Evolutionary conservation across 2,797 vertebrate species (phyloP).

Genomic region (Salmo trutta): DNA sequence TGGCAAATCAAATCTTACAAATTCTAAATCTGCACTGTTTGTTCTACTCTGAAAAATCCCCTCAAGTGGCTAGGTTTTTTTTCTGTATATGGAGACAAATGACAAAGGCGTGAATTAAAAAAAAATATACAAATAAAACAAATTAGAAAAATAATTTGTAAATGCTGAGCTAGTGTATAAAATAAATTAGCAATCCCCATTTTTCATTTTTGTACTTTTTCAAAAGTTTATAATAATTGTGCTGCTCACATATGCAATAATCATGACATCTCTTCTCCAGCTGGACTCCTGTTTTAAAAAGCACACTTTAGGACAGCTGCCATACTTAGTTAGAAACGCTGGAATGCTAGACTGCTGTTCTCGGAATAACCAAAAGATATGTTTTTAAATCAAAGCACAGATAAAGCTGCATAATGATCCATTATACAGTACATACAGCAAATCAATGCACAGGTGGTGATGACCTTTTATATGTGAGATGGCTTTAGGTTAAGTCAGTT

Average conservation of each 20-base stretch:
- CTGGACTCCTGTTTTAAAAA: slow-evolving; percentile 53
- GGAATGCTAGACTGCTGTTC: slow-evolving; percentile 59
- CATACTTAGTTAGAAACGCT: slow-evolving; percentile 54
- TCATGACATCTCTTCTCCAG: slow-evolving; percentile 63
- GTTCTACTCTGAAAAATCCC: slow-evolving; percentile 30
- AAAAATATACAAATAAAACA: slow-evolving; percentile 43
- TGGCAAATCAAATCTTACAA: slow-evolving; percentile 45
- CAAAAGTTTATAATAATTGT: slow-evolving; percentile 62
- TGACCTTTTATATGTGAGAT: slow-evolving; percentile 49
- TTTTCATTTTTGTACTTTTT: slow-evolving; percentile 39
- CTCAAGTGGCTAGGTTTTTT: not conserved
- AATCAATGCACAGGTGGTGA: slow-evolving; percentile 74
- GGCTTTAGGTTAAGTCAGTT: slow-evolving; percentile 34
- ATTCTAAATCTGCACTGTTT: slow-evolving; percentile 33
- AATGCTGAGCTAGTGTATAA: slow-evolving; percentile 72
- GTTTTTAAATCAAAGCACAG: slow-evolving; percentile 62
- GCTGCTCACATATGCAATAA: slow-evolving; percentile 72
- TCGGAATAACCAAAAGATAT: slow-evolving; percentile 50
- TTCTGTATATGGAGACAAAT: not conserved
- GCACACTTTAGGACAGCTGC: slow-evolving; percentile 67
- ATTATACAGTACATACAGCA: slow-evolving; percentile 76
- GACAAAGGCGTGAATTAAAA: slow-evolving; percentile 40
- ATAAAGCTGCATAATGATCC: slow-evolving; percentile 60
- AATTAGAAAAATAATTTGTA: slow-evolving; percentile 76
- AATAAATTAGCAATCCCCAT: slow-evolving; percentile 73